Conservation (phyloP, 53 echinoderm and acorn worm genomes). For the Echinometra lucunter region DNA sequence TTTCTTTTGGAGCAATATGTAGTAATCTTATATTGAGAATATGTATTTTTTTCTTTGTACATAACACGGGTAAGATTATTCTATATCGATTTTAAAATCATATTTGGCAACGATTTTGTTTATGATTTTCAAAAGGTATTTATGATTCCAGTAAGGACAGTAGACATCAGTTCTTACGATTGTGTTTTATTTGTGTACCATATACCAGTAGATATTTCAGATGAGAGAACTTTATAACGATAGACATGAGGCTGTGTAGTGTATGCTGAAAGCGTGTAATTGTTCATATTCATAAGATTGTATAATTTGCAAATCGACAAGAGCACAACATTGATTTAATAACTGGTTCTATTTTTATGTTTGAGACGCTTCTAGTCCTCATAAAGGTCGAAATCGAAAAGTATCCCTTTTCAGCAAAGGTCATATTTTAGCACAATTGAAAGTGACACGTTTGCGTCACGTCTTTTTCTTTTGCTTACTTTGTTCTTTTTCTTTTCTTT, state of each 20-base stretch:
- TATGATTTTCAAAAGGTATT: constrained; percentile 12
- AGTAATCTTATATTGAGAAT: constrained; percentile 41
- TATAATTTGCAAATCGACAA: not conserved
- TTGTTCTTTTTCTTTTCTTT: not conserved
- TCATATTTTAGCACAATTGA: not conserved
- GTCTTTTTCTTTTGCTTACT: not conserved
- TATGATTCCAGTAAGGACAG: constrained; percentile 25
- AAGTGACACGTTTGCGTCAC: constrained; percentile 22
- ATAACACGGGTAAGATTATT: constrained; percentile 61
- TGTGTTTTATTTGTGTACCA: not conserved
- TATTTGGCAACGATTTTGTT: not conserved
- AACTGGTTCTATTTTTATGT: not conserved
- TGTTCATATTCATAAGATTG: not conserved
- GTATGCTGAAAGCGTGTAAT: constrained; percentile 27
- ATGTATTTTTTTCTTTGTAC: constrained; percentile 53
- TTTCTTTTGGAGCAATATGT: constrained; percentile 54
- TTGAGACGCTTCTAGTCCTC: not conserved
- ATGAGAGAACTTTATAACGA: not conserved
- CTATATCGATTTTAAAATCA: constrained; percentile 36
- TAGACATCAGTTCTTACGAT: not conserved
- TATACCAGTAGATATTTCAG: not conserved
- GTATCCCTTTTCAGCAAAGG: not conserved
- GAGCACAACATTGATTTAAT: not conserved
- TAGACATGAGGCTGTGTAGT: constrained; percentile 36
- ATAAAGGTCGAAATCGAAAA: not conserved